These are phyloP conservation scores for Hozukius guyotensis DNA, from an alignment of 2,797 vertebrate genomes.

Conservation along the genomic window DNA sequence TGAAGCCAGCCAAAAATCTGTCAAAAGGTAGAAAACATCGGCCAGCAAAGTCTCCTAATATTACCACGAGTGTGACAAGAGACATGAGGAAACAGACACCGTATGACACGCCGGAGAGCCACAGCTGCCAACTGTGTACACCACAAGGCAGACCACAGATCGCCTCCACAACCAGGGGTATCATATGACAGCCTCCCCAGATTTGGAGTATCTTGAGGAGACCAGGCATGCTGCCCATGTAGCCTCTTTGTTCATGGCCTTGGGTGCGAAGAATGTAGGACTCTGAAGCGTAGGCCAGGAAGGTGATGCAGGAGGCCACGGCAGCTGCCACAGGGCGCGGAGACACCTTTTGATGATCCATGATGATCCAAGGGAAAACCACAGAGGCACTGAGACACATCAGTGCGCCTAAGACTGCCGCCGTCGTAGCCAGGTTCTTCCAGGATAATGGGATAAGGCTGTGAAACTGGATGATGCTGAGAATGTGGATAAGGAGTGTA, in stretches of 20 bases:
- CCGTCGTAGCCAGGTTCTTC: constrained; percentile 82
- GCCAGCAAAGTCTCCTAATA: constrained; percentile 78
- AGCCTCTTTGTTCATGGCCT: constrained; percentile 74
- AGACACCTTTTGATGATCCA: rapidly evolving
- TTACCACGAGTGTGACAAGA: constrained; percentile 70
- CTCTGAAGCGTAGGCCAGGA: constrained; percentile 75
- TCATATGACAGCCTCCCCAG: constrained; percentile 74
- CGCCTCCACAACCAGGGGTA: constrained; percentile 54
- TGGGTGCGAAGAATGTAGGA: constrained; percentile 64
- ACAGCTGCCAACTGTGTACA: constrained; percentile 41
- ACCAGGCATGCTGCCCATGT: constrained; percentile 81
- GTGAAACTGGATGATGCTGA: constrained; percentile 83
- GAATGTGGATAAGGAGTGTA: constrained; percentile 77
- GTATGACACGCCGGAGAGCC: constrained; percentile 49
- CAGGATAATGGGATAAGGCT: constrained; percentile 83
- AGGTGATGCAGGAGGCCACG: constrained; percentile 68
- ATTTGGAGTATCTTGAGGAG: constrained; percentile 82
- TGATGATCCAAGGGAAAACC: constrained; percentile 67
- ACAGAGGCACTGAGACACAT: constrained; percentile 74
- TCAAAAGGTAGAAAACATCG: constrained; percentile 78
- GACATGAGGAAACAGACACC: constrained; percentile 71
- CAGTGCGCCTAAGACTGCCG: constrained; percentile 68
- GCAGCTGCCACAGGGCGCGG: constrained; percentile 36
- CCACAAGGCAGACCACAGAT: rapidly evolving
- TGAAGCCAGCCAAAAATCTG: constrained; percentile 74